Conservation (phyloP, 2,888 invertebrate genomes). For the Megamerina dolium region DNA sequence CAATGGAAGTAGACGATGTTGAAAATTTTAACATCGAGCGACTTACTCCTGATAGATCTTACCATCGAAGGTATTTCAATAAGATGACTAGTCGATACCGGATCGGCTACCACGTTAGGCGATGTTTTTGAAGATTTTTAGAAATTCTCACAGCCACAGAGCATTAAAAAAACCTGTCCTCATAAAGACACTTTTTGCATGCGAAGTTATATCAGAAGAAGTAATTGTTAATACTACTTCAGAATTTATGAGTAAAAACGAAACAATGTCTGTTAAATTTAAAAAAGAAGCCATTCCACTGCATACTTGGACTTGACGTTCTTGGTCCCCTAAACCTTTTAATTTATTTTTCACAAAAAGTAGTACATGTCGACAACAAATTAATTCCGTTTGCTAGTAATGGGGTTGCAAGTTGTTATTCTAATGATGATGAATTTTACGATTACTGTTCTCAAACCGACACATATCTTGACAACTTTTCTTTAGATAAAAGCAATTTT, state of each 20-base stretch:
- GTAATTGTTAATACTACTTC: neutral
- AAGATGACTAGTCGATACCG: too few species aligned
- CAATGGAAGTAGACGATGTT: too few species aligned
- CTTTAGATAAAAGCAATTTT: too few species aligned
- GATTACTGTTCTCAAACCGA: too few species aligned
- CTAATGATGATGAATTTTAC: too few species aligned
- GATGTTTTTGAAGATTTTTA: conserved; percentile 3
- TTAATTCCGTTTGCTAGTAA: neutral
- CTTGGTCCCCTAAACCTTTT: neutral
- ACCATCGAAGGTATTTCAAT: too few species aligned
- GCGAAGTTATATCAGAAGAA: conserved; percentile 5
- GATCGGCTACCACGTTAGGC: conserved; percentile 1
- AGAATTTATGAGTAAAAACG: conserved; percentile 4
- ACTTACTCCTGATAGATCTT: too few species aligned
- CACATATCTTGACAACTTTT: too few species aligned
- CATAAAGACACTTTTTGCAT: conserved; percentile 1
- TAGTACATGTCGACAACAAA: conserved; percentile 1
- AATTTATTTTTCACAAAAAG: conserved; percentile 2
- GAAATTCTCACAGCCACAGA: neutral
- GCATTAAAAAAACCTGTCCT: neutral
- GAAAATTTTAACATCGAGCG: too few species aligned
- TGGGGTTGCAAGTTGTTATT: neutral
- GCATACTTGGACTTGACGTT: conserved; percentile 5
- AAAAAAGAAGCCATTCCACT: conserved; percentile 1
- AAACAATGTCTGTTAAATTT: conserved; percentile 6